These are phyloP conservation scores for Leptocoma aspasia DNA, from an alignment of 2,113 vertebrate genomes.

Conservation along the genomic window DNA sequence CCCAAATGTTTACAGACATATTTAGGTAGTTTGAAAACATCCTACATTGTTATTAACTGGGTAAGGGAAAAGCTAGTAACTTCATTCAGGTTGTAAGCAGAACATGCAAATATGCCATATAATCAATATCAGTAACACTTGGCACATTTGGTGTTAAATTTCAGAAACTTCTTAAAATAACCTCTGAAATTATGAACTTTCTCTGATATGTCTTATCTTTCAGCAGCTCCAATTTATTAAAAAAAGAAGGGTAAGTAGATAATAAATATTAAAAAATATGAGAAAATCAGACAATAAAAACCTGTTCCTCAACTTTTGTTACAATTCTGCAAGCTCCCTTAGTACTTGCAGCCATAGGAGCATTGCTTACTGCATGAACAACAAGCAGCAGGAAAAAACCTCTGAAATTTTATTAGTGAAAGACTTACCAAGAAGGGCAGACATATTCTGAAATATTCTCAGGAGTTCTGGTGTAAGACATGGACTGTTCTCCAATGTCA, in stretches of 20 bases:
- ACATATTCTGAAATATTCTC: conserved; percentile 97
- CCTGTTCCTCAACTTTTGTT: neutral
- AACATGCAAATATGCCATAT: neutral
- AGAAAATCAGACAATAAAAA: neutral
- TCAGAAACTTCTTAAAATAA: neutral
- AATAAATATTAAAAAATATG: neutral
- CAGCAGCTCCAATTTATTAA: neutral
- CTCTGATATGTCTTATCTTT: neutral
- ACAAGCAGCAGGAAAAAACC: neutral
- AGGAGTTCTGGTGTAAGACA: conserved; percentile 89
- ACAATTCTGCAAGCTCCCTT: neutral
- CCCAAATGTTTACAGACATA: accelerated
- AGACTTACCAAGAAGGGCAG: conserved; percentile 88
- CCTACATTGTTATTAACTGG: neutral
- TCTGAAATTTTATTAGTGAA: neutral
- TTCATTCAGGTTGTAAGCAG: neutral
- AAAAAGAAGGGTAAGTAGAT: neutral
- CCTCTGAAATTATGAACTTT: neutral
- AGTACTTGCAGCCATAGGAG: neutral
- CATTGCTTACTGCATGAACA: neutral
- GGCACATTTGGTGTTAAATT: neutral
- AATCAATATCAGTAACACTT: neutral
- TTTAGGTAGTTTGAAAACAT: neutral
- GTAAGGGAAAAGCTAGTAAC: neutral
- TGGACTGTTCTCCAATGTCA: conserved; percentile 93